These are phyloP conservation scores for Myrmecobius fasciatus DNA, from an alignment of 2,113 vertebrate genomes.

Conservation along the genomic window DNA sequence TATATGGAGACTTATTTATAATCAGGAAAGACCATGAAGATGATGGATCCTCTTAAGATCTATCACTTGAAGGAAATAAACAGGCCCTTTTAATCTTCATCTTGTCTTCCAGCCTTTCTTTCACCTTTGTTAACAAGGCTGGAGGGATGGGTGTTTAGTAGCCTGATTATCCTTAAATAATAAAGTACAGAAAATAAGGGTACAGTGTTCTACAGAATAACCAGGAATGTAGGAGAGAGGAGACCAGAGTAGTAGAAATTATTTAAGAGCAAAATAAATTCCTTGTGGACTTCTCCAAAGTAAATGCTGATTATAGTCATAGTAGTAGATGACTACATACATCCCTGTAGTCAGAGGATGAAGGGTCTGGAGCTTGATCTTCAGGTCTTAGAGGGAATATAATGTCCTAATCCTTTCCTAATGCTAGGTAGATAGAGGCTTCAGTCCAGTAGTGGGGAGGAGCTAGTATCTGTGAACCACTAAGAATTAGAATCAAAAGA, in stretches of 20 bases:
- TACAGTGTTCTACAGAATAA: not conserved
- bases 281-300: not conserved
- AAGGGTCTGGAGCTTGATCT: not conserved
- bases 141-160: too few relatives aligned
- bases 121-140: not conserved
- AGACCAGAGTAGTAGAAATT: not conserved
- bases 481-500: not conserved
- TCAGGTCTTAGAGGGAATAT: not conserved
- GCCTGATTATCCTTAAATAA: too few relatives aligned
- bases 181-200: too few relatives aligned
- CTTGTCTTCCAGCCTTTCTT: constrained; percentile 31
- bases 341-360: not conserved
- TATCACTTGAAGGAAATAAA: constrained; percentile 13
- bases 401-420: not conserved
- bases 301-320: not conserved
- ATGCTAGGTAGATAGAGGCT: not conserved
- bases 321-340: too few relatives aligned
- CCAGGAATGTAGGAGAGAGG: not conserved
- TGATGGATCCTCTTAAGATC: not conserved
- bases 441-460: not conserved
- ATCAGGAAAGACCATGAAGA: constrained; percentile 17
- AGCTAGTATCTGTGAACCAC: not conserved
- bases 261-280: not conserved
- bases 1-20: constrained; percentile 16
- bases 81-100: constrained; percentile 5